These are phyloP conservation scores for Ranitomeya variabilis DNA, from an alignment of 2,113 vertebrate species.

Conservation along the genomic window DNA sequence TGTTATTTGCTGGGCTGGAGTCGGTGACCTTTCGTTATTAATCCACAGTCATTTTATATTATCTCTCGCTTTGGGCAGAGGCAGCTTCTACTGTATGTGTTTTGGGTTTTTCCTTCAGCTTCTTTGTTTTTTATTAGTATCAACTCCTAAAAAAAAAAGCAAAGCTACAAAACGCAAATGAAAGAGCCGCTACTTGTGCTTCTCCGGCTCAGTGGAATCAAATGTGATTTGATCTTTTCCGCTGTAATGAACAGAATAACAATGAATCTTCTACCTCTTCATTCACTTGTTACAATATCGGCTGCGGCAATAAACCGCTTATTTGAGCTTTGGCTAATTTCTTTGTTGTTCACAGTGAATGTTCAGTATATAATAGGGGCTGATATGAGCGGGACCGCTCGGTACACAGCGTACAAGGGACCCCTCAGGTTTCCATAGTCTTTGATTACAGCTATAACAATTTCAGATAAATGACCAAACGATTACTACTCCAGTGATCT, in stretches of 20 bases:
- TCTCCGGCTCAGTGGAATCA: constrained; percentile 58
- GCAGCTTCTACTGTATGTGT: background rate
- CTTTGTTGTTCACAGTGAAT: background rate
- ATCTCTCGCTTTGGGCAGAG: background rate
- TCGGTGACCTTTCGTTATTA: background rate
- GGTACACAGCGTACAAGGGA: background rate
- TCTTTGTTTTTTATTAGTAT: background rate
- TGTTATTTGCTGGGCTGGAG: background rate
- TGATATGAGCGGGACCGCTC: background rate
- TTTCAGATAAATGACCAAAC: background rate
- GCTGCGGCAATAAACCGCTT: constrained; percentile 39
- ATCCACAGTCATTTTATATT: background rate
- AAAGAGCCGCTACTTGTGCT: constrained; percentile 24
- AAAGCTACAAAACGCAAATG: constrained; percentile 18
- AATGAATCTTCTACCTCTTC: constrained; percentile 55
- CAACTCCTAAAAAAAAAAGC: constrained; percentile 6
- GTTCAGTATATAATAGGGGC: background rate
- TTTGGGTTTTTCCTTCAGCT: background rate
- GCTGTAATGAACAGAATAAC: constrained; percentile 59
- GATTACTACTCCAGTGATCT: background rate
- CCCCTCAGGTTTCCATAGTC: background rate
- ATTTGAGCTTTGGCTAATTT: constrained; percentile 47
- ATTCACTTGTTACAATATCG: constrained; percentile 57
- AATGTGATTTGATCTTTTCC: constrained; percentile 60
- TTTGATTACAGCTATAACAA: background rate